Percentiles rank a stretch among this genome's conserved stretches.
phyloP scores from a whole-genome alignment of 1,140 invertebrate genomes.

The Lerema accius region DNA sequence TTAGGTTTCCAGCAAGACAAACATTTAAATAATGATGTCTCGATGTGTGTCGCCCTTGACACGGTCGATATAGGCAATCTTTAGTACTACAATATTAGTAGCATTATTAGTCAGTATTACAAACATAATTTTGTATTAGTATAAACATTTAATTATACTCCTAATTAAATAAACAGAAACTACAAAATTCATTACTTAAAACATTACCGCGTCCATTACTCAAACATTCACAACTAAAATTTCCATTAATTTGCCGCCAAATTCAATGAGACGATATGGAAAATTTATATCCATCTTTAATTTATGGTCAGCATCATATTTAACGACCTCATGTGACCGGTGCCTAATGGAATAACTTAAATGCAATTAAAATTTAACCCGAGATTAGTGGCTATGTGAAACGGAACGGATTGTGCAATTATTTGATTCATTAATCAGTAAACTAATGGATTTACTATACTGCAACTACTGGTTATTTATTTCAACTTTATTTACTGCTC shows the following conservation, averaged over 20 bases:
- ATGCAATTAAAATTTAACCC: constrained; percentile 14
- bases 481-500: not conserved
- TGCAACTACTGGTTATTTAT: not conserved
- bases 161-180: not conserved
- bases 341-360: constrained; percentile 20
- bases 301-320: constrained; percentile 14
- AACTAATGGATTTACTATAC: not conserved
- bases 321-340: not conserved
- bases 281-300: constrained; percentile 17
- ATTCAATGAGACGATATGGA: constrained; percentile 15
- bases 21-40: too few species aligned
- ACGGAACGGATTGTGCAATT: constrained; percentile 4
- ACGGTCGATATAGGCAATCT: too few species aligned
- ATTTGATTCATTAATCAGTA: constrained; percentile 1
- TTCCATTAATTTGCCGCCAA: constrained; percentile 18
- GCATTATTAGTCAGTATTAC: too few species aligned
- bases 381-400: constrained; percentile 2
- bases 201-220: not conserved
- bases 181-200: not conserved
- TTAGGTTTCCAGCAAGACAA: too few species aligned
- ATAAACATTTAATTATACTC: too few species aligned
- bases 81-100: too few species aligned
- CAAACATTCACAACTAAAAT: constrained; percentile 3
- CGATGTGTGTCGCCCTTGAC: too few species aligned
- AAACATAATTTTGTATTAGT: too few species aligned